Conservation (phyloP, 2,888 invertebrate genomes). For the Hermodice carunculata region DNA sequence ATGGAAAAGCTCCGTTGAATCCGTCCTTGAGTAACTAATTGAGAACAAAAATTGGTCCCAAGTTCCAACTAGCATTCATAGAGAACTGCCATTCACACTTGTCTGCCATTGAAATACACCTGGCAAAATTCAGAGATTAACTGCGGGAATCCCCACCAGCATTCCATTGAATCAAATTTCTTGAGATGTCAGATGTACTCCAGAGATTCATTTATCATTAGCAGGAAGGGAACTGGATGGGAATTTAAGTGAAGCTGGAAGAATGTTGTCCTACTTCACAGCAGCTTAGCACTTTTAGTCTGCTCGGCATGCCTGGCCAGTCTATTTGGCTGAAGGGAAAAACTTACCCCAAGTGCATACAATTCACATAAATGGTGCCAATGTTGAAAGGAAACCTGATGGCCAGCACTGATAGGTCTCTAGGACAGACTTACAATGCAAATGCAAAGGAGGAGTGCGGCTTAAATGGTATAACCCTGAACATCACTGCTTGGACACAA, state of each 20-base stretch:
- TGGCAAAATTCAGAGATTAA: too few relatives aligned
- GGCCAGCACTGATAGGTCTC: constrained; percentile 23
- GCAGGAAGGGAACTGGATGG: too few relatives aligned
- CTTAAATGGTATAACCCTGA: constrained; percentile 18
- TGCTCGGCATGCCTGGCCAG: constrained; percentile 6
- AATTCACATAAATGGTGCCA: constrained; percentile 7
- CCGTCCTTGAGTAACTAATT: not conserved
- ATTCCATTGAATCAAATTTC: too few relatives aligned
- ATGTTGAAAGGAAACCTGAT: constrained; percentile 3
- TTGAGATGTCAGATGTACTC: too few relatives aligned
- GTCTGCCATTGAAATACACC: too few relatives aligned
- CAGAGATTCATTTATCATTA: too few relatives aligned
- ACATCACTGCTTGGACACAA: constrained; percentile 9
- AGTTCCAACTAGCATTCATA: too few relatives aligned
- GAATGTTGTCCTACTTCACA: constrained; percentile 18
- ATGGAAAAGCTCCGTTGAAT: not conserved
- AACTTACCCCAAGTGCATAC: not conserved
- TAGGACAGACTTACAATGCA: constrained; percentile 23
- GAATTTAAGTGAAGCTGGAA: constrained; percentile 9
- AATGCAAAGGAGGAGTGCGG: constrained; percentile 23
- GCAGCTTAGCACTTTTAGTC: constrained; percentile 21
- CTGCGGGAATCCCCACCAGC: too few relatives aligned
- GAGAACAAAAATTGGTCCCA: not conserved
- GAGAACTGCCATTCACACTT: too few relatives aligned
- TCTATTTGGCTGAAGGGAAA: constrained; percentile 25